A percentile compares a stretch with the other conserved stretches of the same genome.
Conservation (phyloP, 2,113 vertebrate genomes). For the Megalops atlanticus region DNA sequence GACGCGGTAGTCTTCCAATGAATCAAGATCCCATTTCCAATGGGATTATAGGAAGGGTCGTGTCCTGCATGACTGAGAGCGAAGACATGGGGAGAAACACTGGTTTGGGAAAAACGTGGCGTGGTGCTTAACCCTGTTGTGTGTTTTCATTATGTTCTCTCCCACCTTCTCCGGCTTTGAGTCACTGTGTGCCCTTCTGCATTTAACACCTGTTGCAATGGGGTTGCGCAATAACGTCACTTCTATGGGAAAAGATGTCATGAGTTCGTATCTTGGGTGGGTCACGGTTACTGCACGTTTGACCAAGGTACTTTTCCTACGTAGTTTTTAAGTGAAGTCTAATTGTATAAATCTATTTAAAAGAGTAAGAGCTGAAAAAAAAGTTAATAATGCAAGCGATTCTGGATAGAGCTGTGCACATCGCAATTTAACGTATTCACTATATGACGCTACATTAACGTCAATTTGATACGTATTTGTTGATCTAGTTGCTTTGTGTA, state of each 20-base stretch:
- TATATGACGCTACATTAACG: too few species aligned
- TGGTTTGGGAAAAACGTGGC: not conserved
- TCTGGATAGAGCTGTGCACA: too few species aligned
- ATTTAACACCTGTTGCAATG: constrained; percentile 6
- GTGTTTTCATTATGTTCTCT: not conserved
- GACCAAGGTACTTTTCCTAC: not conserved
- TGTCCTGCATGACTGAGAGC: not conserved
- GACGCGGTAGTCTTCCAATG: not conserved
- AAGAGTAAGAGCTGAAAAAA: too few species aligned
- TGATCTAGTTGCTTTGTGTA: too few species aligned
- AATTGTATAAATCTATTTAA: too few species aligned
- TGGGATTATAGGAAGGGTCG: not conserved
- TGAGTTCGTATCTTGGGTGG: not conserved
- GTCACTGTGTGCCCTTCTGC: not conserved
- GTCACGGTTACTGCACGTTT: not conserved
- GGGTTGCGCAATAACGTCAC: not conserved
- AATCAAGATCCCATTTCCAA: not conserved
- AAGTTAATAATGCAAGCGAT: too few species aligned
- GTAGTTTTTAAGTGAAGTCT: not conserved
- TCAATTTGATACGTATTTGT: too few species aligned
- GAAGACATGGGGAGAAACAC: not conserved
- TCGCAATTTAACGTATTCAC: too few species aligned
- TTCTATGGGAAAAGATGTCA: not conserved
- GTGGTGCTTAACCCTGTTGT: not conserved
- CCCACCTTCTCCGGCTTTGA: not conserved